Evolutionary conservation across 2,113 vertebrate species (phyloP), one percentile per base, ranked within the genome.

Genomic region (Tursiops truncatus): DNA sequence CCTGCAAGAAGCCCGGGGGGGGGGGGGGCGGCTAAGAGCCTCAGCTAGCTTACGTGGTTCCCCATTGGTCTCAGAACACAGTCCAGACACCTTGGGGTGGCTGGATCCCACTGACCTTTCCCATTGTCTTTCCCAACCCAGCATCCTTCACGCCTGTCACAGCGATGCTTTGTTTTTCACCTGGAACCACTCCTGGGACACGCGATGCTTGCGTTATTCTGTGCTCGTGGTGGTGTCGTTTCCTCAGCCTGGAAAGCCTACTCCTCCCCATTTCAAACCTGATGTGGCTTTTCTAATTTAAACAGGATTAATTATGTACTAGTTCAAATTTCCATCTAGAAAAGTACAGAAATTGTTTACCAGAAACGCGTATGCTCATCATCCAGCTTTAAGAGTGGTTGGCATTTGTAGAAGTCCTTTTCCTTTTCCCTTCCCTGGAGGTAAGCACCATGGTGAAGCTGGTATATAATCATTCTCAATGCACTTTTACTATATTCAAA

Each of bases 101-200:
- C 58, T 80, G 41, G 31, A 50, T 85, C 77, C 36, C 28, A 6
- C 5, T 21, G 8, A 21, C 25, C 63, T 36, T 73, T 58, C 28
- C 33, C 13, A 0, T 47, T 68, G 62, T 62, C 3, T 56, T 77
- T 50, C 21, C 12, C 2, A 9, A 8, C 15, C 28, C n/a, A 10
- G 50, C 15, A 62, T 60, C 36, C 20, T 73, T 90, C 47, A 0
- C 13, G 47, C 14, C 11, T 20, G 23, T n/a, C 33, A 76, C 56
- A 83, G 50, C 25, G 1, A 4, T 1, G 33, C 33, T 41, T 1
- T 0, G 0, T 14, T 33, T 50, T 18, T 7, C 23, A 3, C 14
- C 33, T 44, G 13, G 20, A 36, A 41, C 15, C 53, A 17, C n/a
- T 80, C 50, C 53, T 58, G 77, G 50, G 77, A 36, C 77, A 33